Base-by-base conservation (phyloP, 2,113 vertebrate species). In the Coregonus clupeaformis region DNA sequence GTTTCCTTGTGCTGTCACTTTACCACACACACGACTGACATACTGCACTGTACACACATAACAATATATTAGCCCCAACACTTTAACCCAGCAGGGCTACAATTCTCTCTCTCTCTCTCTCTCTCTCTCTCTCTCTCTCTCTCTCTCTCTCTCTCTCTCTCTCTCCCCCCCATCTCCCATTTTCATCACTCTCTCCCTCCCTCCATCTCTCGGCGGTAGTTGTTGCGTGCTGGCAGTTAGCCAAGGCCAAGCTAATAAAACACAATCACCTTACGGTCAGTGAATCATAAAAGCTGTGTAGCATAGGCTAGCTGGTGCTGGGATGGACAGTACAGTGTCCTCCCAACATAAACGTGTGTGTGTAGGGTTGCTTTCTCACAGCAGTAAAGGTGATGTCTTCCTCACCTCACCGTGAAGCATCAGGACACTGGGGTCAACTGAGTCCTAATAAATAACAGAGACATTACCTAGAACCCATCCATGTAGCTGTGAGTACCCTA, bases 201-300 rank as follows among this genome's bases (percentile, higher is more conserved):
- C 64, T 32, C 29, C 6, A 18, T 68, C 64, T 60, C 59, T 72
- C 75, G 42, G 47, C 3, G n/a, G 57, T 9, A 6, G 49, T 59
- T n/a, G n/a, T 49, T 32, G 24, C 27, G 18, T 30, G 24, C 36
- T 80, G 74, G 66, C 74, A 27, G 67, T 1, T 1, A 47, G 69
- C 75, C 79, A 77, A 72, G 59, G 24, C 71, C 20, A 29, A 60
- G 20, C 67, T 71, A 74, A 70, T 77, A 77, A 80, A 80, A 65
- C 45, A 65, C 71, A 69, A 65, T 49, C 71, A 30, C 74, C 36
- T 57, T 72, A 64, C 63, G 42, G 14, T 7, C 78, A 45, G 45
- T 72, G 55, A 57, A 65, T 72, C 52, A 69, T 63, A 76, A 73
- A 69, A 42, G 29, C 67, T 64, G 22, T 47, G 16, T 1, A 20